Percentiles rank a stretch among this genome's conserved stretches.
These are phyloP conservation scores for Eilema sororculum DNA, from an alignment of 2,888 invertebrate genomes.

Conservation along the genomic window DNA sequence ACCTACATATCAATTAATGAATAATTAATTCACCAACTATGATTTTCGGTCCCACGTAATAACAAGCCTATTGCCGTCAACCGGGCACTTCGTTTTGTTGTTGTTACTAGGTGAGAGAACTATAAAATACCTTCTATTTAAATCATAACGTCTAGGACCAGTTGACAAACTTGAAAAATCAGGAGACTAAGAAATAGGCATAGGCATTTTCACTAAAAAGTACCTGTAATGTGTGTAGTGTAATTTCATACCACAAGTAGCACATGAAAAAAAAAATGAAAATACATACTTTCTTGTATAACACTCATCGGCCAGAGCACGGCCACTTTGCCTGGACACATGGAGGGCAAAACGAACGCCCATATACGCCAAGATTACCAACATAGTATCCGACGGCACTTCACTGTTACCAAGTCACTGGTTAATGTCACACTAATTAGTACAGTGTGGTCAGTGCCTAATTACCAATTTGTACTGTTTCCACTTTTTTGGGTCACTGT, in stretches of 20 bases:
- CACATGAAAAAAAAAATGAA: slow-evolving; percentile 24
- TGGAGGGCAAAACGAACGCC: slow-evolving; percentile 81
- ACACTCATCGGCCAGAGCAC: slow-evolving; percentile 82
- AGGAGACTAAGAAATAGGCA: no score
- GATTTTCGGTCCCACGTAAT: no score
- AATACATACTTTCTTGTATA: slow-evolving; percentile 82
- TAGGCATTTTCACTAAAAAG: not conserved
- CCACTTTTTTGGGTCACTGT: not conserved
- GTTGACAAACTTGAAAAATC: not conserved
- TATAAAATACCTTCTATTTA: no score
- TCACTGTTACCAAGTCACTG: slow-evolving; percentile 40
- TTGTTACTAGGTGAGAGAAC: not conserved
- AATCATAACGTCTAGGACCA: no score
- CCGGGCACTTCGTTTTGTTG: not conserved
- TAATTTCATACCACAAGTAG: slow-evolving; percentile 24
- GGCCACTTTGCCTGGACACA: slow-evolving; percentile 81
- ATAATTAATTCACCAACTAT: no score
- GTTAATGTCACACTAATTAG: slow-evolving; percentile 20
- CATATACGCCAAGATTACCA: slow-evolving; percentile 82
- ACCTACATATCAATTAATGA: no score
- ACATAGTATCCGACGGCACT: slow-evolving; percentile 69
- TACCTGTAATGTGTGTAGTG: slow-evolving; percentile 16
- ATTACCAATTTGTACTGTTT: not conserved
- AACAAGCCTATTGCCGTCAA: no score
- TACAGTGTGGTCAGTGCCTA: not conserved